phyloP scores from a whole-genome alignment of 1,140 invertebrate species.

The Diabrotica undecimpunctata region DNA sequence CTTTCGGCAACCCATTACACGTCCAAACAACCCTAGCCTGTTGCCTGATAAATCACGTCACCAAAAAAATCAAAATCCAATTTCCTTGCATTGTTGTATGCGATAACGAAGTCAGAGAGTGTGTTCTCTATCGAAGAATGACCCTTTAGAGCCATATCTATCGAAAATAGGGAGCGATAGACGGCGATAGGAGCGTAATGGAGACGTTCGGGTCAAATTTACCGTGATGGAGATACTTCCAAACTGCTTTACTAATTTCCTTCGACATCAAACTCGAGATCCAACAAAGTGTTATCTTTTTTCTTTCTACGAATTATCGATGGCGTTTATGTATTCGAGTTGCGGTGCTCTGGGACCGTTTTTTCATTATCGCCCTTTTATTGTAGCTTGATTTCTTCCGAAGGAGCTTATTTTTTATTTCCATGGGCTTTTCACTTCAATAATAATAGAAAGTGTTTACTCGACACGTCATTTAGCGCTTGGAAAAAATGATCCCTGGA shows the following conservation, averaged over 20 bases:
- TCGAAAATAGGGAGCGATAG: constrained; percentile 6
- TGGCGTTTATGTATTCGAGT: constrained; percentile 5
- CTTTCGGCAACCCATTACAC: no score
- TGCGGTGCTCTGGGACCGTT: no score
- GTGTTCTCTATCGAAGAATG: constrained; percentile 7
- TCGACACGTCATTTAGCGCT: no score
- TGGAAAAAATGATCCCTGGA: no score
- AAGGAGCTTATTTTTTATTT: no score
- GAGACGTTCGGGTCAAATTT: constrained; percentile 32
- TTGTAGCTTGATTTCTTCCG: no score
- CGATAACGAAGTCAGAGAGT: not conserved
- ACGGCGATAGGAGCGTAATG: constrained; percentile 20
- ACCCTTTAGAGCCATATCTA: constrained; percentile 15
- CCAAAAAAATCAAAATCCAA: constrained; percentile 4
- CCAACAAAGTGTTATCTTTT: constrained; percentile 20
- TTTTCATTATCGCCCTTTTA: no score
- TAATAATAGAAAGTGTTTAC: no score
- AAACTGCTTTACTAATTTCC: constrained; percentile 28
- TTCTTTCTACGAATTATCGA: not conserved
- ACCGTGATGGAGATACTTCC: constrained; percentile 30
- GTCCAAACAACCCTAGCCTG: no score
- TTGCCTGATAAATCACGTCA: no score
- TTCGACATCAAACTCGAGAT: constrained; percentile 21
- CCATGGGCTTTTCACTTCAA: no score
- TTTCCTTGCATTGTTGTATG: not conserved